Conservation (phyloP, 1,140 invertebrate species). For the Leptoteleia sp. region DNA sequence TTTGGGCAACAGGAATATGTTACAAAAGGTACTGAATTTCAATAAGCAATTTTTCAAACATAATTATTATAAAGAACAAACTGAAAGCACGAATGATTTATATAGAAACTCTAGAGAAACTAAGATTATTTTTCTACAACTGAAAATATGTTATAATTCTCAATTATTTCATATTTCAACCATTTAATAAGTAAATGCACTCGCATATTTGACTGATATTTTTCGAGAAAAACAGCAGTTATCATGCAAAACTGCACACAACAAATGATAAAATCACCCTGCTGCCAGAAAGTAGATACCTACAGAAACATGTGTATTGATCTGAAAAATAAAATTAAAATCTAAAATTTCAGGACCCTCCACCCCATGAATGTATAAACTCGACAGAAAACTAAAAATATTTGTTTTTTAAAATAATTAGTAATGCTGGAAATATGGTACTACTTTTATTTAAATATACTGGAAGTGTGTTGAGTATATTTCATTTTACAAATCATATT, state of each 20-base stretch:
- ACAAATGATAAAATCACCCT: conserved; percentile 64
- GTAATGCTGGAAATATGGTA: too few relatives aligned
- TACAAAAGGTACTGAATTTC: not conserved
- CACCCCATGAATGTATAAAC: too few relatives aligned
- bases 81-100: not conserved
- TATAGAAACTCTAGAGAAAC: not conserved
- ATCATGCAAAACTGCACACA: conserved; percentile 60
- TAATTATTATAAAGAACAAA: conserved; percentile 3
- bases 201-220: too few relatives aligned
- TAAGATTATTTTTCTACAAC: not conserved
- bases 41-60: conserved; percentile 11
- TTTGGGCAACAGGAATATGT: conserved; percentile 30
- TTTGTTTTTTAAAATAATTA: too few relatives aligned
- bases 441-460: too few relatives aligned
- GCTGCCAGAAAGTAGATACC: conserved; percentile 71
- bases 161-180: not conserved
- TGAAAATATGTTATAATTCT: not conserved
- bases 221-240: conserved; percentile 52
- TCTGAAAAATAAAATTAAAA: conserved; percentile 79
- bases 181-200: too few relatives aligned
- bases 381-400: too few relatives aligned
- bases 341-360: conserved; percentile 77
- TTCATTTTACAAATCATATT: too few relatives aligned
- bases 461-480: too few relatives aligned
- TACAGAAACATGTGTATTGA: conserved; percentile 78